Conservation (phyloP, 2,797 vertebrate species). For the Sebastiscus tertius region DNA sequence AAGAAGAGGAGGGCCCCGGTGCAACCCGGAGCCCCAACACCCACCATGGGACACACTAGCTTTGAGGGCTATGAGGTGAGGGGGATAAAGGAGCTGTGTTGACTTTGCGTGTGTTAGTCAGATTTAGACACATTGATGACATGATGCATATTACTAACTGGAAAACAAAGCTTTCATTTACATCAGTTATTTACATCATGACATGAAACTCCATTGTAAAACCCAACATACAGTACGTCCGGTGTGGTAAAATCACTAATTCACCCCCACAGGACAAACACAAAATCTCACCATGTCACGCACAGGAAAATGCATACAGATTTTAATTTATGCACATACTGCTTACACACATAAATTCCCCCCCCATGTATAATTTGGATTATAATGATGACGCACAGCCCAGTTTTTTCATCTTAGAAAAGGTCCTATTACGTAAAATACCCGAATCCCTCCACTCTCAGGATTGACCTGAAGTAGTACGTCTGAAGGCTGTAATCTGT, state of each 20-base stretch:
- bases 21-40: slow-evolving; percentile 75
- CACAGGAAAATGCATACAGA: not conserved
- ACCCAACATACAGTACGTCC: not conserved
- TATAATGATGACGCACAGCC: not conserved
- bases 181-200: not conserved
- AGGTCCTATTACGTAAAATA: not conserved
- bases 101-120: not conserved
- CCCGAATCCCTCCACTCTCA: slow-evolving; percentile 1
- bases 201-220: not conserved
- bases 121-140: not conserved
- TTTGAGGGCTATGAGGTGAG: slow-evolving; percentile 82
- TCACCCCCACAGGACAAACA: not conserved
- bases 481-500: slow-evolving; percentile 20
- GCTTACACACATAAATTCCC: not conserved
- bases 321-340: not conserved
- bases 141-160: not conserved
- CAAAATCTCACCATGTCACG: not conserved
- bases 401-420: not conserved
- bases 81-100: not conserved
- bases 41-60: slow-evolving; percentile 32
- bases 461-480: not conserved
- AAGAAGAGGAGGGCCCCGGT: slow-evolving; percentile 93
- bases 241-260: not conserved
- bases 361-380: not conserved
- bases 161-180: not conserved